Base-by-base conservation (phyloP, 1,140 invertebrate genomes). In the Calephelis nemesis region DNA sequence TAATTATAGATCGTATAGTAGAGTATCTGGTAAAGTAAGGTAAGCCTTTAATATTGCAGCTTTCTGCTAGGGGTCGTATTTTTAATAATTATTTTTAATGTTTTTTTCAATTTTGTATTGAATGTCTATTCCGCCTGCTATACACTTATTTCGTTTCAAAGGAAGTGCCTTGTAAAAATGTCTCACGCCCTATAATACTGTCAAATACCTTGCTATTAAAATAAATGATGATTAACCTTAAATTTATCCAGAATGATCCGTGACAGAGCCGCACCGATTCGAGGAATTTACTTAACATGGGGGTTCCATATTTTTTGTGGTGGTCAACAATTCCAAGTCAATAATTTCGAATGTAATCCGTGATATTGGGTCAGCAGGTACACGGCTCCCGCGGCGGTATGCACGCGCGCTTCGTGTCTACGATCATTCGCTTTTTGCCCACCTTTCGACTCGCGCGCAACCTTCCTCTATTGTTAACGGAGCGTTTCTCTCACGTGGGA, bases 401-500 rank as follows among this genome's bases (percentile, higher is more conserved):
- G 67, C 67, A 69, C 68, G 73, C 54, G 74, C 72, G 67, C 75
- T 52, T 64, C 72, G 71, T 66, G 73, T 68, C 68, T 73, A 79
- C 78, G 81, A 83, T 87, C 87, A 90, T 88, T 90, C 85, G 78
- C 83, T 90, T 90, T 90, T 90, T 90, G 87, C 84, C 81, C 81
- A 87, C 88, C 88, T 90, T 90, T 90, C 88, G 85, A 88, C 84
- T 81, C 85, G 76, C 83, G 86, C 86, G 87, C 85, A 86, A 76
- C 81, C 77, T 58, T 82, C 79, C 79, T 81, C 83, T 69, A 88
- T 90, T 90, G 87, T 90, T 83, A 52, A 67, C 66, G 9, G 30
- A 58, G 77, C 74, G 84, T 88, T 88, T 90, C 86, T 87, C 86
- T 84, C 78, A 75, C 88, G 88, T 90, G 88, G 85, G 88, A 90